phyloP scores from a whole-genome alignment of 2,113 vertebrate species.

The Lonchura striata region DNA sequence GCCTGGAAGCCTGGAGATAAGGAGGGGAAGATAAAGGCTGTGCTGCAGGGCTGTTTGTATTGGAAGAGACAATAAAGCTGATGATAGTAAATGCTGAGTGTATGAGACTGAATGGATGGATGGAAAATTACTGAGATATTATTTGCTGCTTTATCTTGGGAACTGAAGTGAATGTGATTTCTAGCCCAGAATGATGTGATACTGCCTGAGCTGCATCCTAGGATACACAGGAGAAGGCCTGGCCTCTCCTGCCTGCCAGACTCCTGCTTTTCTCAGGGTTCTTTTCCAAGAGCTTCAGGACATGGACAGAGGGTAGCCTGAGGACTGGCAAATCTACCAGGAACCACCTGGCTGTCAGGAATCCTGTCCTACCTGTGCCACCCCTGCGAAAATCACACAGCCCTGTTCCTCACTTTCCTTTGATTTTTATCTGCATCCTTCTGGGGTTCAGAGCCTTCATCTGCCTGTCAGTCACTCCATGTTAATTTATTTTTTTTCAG shows the following conservation, averaged over 20 bases:
- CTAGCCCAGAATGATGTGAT: not conserved
- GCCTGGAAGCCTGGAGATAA: slow-evolving; percentile 68
- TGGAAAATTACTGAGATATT: slow-evolving; percentile 63
- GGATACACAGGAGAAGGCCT: not conserved
- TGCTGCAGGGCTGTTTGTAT: slow-evolving; percentile 35
- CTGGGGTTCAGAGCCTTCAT: not conserved
- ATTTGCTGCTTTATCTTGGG: slow-evolving; percentile 46
- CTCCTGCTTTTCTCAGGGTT: not conserved
- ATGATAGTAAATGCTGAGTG: slow-evolving; percentile 63
- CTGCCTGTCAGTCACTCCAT: not conserved
- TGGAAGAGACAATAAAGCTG: slow-evolving; percentile 65
- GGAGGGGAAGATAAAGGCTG: slow-evolving; percentile 33
- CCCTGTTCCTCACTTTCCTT: not conserved
- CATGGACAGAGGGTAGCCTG: not conserved
- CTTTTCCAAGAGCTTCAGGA: not conserved
- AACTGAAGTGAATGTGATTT: slow-evolving; percentile 49
- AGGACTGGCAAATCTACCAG: not conserved
- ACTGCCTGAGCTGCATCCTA: slow-evolving; percentile 45
- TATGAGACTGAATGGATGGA: slow-evolving; percentile 44
- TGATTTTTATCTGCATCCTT: not conserved
- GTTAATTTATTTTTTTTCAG: not conserved
- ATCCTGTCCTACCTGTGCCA: not conserved
- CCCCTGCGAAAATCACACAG: not conserved
- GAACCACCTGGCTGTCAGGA: not conserved
- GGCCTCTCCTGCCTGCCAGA: not conserved